Base-by-base conservation (phyloP, 2,888 invertebrate genomes). In the Drosophila aldrichi region DNA sequence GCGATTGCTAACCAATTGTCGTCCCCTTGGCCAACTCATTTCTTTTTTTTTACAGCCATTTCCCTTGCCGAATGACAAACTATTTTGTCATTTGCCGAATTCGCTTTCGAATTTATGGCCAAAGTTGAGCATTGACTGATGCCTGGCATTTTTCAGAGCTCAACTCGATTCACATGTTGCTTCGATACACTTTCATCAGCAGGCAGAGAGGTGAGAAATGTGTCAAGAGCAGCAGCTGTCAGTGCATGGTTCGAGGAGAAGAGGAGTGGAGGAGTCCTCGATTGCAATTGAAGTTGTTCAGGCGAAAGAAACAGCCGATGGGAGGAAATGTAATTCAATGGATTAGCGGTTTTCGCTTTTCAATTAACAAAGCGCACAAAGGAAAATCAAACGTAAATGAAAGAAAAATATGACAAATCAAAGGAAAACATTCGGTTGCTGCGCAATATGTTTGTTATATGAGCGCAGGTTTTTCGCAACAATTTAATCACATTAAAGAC, bases 51-150 rank as follows among this genome's bases (percentile, higher is more conserved):
- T 59, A 49, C 40, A 43, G 44, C 29, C 56, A 70, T 73, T 79
- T 74, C 54, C 71, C 52, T 46, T 74, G 62, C 57, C n/a, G 36
- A 59, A 59, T 58, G 72, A 70, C 70, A 82, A 85, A 82, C 75
- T 74, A 73, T 72, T 82, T 78, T 70, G 71, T 67, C 75, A 70
- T 80, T 70, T 70, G 57, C 52, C 43, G 52, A 65, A 79, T 77
- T 87, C 72, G 67, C 57, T 88, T 84, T 77, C 3, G 38, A 61
- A 66, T 70, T 72, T 80, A 54, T 68, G 70, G 71, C 71, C 65
- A 70, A 70, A 60, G 25, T 44, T 73, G 61, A 60, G 69, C 60
- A 62, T 63, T 69, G 66, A 70, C 60, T 59, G 66, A 75, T 67
- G 46, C 41, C 46, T 12, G 8, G n/a, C 25, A 71, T 69, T 81